Base-by-base conservation (phyloP, 1,140 invertebrate species). In the Drosophila kanapiae region DNA sequence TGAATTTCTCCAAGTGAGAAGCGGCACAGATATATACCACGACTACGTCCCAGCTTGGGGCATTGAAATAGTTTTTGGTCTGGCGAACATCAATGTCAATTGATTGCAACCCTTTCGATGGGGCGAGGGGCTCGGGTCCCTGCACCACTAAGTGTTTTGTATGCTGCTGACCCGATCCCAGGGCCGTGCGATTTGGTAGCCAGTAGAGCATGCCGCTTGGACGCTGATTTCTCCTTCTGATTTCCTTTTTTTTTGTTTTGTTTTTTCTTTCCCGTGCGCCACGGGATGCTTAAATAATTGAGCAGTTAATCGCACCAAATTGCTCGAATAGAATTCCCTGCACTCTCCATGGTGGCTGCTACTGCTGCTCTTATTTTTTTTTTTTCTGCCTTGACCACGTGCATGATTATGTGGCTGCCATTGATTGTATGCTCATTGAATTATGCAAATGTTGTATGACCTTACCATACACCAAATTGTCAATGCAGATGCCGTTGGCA, bases 281-380 rank as follows among this genome's bases (percentile, higher is more conserved):
- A 82, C 71, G 81, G 85, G 80, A 90, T 78, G 85, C 75, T 60
- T 90, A 82, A 90, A 90, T 90, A 90, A 90, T 90, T 90, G 85
- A 90, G 85, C 85, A 90, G 85, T 90, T 90, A 90, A 90, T 90
- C 85, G 81, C 85, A 90, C 78, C 75, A 90, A 90, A 90, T 90
- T 90, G 85, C 86, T 90, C 58, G 80, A 80, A 87, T 84, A 84
- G 77, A 87, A 87, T 87, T 68, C 62, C 65, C 61, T 68, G 48
- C 58, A 54, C 42, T 67, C 64, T 60, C 13, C n/a, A 27, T 10
- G 40, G 40, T 33, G 27, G 37, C 27, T 37, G 9, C n/a, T 42
- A 29, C 45, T 33, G 10, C 11, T 31, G 27, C 49, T 49, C 58
- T 37, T 47, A 29, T 37, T 69, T 42, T 29, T 37, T 47, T 23